Evolutionary conservation across 2,797 vertebrate species (phyloP).

Genomic region (Lithobates pipiens): DNA sequence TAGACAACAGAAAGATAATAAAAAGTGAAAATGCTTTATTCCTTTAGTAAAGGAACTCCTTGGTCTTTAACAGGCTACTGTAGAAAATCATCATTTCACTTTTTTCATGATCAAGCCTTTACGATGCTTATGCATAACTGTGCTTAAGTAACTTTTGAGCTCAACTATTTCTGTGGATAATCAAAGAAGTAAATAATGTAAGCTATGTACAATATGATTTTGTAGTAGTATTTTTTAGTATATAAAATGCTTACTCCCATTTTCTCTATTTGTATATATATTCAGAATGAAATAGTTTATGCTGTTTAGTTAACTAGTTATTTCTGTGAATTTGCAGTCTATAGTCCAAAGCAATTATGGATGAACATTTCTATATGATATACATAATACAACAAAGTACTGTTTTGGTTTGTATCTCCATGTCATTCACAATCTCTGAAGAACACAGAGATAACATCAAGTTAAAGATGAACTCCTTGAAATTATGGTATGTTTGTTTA

Average conservation of each 20-base stretch:
- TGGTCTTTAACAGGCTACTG: neutral
- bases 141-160: too few relatives aligned
- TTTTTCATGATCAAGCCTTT: too few relatives aligned
- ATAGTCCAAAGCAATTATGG: constrained; percentile 47
- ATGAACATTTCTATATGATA: constrained; percentile 19
- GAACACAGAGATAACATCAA: constrained; percentile 45
- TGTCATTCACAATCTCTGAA: constrained; percentile 48
- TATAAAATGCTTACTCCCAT: neutral
- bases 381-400: constrained; percentile 3
- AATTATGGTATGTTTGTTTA: constrained; percentile 41
- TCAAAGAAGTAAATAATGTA: neutral
- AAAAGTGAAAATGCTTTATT: neutral
- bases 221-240: neutral
- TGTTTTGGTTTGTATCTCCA: constrained; percentile 41
- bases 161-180: too few relatives aligned
- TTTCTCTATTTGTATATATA: neutral
- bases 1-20: neutral
- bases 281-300: constrained; percentile 9
- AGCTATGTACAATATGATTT: neutral
- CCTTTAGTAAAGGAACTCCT: neutral
- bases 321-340: constrained; percentile 1
- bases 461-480: constrained; percentile 44
- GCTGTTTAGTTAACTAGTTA: constrained; percentile 13
- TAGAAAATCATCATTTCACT: neutral
- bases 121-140: too few relatives aligned